A percentile compares a stretch with the other conserved stretches of the same genome.
Evolutionary conservation across 2,113 vertebrate genomes (phyloP).

Genomic region (Equus quagga): DNA sequence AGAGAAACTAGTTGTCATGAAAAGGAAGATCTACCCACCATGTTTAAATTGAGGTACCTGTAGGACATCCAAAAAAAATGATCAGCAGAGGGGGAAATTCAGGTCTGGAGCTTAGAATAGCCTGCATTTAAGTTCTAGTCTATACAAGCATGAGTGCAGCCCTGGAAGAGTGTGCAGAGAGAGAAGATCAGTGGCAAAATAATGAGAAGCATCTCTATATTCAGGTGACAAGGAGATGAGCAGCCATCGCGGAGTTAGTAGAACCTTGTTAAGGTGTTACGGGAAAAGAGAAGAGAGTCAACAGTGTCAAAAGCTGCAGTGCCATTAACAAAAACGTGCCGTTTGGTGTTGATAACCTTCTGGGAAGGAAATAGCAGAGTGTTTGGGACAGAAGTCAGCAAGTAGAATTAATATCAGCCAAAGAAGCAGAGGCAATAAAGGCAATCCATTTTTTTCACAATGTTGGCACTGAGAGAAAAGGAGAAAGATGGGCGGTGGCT

Average conservation of each 20-base stretch:
- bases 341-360: not conserved
- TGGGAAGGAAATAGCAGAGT: not conserved
- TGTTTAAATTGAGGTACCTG: not conserved
- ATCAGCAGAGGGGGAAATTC: not conserved
- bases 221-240: not conserved
- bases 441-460: not conserved
- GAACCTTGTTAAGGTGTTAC: not conserved
- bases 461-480: not conserved
- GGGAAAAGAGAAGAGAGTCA: not conserved
- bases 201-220: not conserved
- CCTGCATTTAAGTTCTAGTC: not conserved
- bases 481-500: not conserved
- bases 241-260: not conserved
- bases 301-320: not conserved
- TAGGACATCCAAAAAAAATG: not conserved
- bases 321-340: not conserved
- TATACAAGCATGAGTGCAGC: not conserved
- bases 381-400: not conserved
- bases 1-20: not conserved
- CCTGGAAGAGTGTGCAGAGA: not conserved
- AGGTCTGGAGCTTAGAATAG: not conserved
- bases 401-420: not conserved
- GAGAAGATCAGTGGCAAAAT: not conserved
- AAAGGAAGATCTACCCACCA: not conserved
- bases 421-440: not conserved